Base-by-base conservation (phyloP, 2,888 invertebrate species). In the Nematopogon swammerdamellus region DNA sequence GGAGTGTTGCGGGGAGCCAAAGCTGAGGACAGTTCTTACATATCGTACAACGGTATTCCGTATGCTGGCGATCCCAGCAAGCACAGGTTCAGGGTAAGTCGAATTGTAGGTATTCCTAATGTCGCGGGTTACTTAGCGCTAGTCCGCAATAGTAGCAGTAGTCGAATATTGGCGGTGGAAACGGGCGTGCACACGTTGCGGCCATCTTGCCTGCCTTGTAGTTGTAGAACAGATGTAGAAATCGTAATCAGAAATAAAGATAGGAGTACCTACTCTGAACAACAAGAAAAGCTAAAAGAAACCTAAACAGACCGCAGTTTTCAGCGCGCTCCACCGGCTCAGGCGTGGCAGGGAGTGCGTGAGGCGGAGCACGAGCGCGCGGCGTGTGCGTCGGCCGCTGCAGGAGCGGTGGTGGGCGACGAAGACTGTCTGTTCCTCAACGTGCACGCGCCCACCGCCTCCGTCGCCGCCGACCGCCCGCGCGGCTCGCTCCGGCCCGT, bases 361-460 rank as follows among this genome's bases (percentile, higher is more conserved):
- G 68, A 72, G 44, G 57, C 70, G 0, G 59, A 30, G 14, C 53
- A 16, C 17, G 49, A 36, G 11, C 36, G 36, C 61, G 60, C 16
- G 50, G 61, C 1, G 19, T 59, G 60, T 6, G 74, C 75, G 53
- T 59, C 66, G 0, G 2, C 57, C 5, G 55, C 59, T 6, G 68
- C 70, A 0, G 44, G 44, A 3, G 10, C 10, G 3, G 59, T 71
- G 14, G 61, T 65, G 48, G 63, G 75, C 44, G 47, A 45, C 29
- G 85, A 85, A 53, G 85, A 86, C 54, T 89, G 88, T 57, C 70
- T 88, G 1, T 82, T 82, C 54, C 64, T 89, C 49, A 88, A 87
- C 56, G 83, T 88, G 3, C 83, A 85, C 60, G 75, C 80, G 3
- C 86, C 87, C 4, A 65, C 67, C 25, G 64, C 80, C 50, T 57